Evolutionary conservation across 2,113 vertebrate genomes (phyloP).

Genomic region (Myodes glareolus): DNA sequence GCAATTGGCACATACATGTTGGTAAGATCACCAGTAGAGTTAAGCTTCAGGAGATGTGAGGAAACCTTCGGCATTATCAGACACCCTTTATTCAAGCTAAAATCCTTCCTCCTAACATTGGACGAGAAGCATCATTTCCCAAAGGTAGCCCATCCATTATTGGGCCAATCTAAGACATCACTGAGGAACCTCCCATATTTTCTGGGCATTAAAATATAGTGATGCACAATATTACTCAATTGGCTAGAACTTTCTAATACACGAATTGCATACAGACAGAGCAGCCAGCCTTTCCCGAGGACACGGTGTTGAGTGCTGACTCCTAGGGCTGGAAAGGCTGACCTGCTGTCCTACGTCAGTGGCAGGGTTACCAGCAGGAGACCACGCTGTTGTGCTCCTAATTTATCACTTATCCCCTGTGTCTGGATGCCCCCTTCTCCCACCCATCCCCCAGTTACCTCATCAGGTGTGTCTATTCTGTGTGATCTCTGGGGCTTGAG

Average conservation of each 20-base stretch:
- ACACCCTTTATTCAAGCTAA: neutral
- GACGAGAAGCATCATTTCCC: slow-evolving; percentile 18
- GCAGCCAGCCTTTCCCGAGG: neutral
- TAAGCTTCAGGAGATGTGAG: neutral
- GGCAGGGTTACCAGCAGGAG: neutral
- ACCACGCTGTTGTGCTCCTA: neutral
- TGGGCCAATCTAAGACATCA: neutral
- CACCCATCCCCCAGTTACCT: neutral
- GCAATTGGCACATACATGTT: neutral
- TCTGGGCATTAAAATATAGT: neutral
- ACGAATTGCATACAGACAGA: neutral
- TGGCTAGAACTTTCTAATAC: neutral
- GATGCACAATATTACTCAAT: neutral
- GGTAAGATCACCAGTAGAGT: neutral
- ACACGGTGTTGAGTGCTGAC: neutral
- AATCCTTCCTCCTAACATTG: neutral
- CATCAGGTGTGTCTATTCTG: slow-evolving; percentile 4
- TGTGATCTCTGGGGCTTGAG: neutral
- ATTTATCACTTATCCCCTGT: slow-evolving; percentile 29
- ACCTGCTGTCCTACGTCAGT: neutral
- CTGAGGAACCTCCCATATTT: neutral
- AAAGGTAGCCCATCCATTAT: neutral
- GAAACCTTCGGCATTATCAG: neutral
- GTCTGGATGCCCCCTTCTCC: neutral
- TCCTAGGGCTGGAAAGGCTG: neutral